Conservation (phyloP, 1,140 invertebrate genomes). For the Oncopeltus fasciatus region DNA sequence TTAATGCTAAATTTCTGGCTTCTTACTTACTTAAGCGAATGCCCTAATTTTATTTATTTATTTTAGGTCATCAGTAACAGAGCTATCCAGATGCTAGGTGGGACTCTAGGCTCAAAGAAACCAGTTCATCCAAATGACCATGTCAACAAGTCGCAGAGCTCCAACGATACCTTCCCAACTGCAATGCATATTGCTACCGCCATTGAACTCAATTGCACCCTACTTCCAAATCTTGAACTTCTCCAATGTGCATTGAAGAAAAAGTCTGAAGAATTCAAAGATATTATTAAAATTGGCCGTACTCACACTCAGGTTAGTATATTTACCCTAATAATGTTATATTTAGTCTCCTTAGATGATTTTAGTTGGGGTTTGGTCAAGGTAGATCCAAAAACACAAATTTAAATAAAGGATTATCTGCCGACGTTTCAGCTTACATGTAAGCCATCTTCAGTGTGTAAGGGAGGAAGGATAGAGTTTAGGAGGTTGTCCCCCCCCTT, state of each 20-base stretch:
- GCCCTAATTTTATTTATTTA: too few relatives aligned
- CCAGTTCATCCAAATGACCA: constrained; percentile 99
- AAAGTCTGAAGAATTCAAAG: constrained; percentile 73
- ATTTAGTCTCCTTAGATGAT: too few relatives aligned
- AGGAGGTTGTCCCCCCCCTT: too few relatives aligned
- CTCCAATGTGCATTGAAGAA: constrained; percentile 57
- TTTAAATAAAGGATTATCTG: too few relatives aligned
- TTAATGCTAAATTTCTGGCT: too few relatives aligned
- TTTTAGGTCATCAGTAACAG: constrained; percentile 72
- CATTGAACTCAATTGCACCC: constrained; percentile 66
- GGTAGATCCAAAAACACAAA: too few relatives aligned
- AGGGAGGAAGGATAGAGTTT: too few relatives aligned
- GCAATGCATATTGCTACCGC: constrained; percentile 98
- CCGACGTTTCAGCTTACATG: too few relatives aligned
- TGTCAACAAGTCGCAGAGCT: constrained; percentile 98
- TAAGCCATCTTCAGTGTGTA: too few relatives aligned
- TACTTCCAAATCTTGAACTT: constrained; percentile 67
- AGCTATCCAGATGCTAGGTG: constrained; percentile 89
- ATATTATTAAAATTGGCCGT: constrained; percentile 90
- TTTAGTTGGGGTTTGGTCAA: too few relatives aligned
- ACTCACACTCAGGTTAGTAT: constrained; percentile 49
- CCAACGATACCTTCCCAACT: constrained; percentile 98
- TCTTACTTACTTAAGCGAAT: too few relatives aligned
- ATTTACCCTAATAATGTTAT: too few relatives aligned
- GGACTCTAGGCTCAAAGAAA: constrained; percentile 78